Evolutionary conservation across 2,797 vertebrate genomes (phyloP).

Genomic region (Alcedo quadribrachys): DNA sequence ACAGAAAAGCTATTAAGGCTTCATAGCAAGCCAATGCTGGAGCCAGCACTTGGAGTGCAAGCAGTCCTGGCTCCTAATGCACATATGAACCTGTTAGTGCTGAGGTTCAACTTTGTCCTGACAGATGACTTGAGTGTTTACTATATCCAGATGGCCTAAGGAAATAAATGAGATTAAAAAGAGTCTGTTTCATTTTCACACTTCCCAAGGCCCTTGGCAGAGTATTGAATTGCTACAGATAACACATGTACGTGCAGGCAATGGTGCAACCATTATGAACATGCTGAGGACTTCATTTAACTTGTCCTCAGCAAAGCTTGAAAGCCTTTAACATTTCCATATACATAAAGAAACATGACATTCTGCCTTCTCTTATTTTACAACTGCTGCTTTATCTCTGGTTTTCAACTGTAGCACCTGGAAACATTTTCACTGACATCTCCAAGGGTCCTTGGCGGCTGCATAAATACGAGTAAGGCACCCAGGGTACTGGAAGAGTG

Average conservation of each 20-base stretch:
- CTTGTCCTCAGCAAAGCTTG: background rate
- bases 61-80: constrained; percentile 15
- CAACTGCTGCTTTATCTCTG: background rate
- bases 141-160: constrained; percentile 59
- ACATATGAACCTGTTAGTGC: constrained; percentile 42
- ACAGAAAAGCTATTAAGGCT: constrained; percentile 43
- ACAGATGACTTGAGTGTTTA: constrained; percentile 41
- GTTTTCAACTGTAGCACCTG: background rate
- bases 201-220: constrained; percentile 27
- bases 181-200: constrained; percentile 43
- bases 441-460: background rate
- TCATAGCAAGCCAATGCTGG: background rate
- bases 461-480: background rate
- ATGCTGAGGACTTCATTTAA: background rate
- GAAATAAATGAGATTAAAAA: constrained; percentile 64
- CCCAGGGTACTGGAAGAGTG: background rate
- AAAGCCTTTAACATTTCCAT: constrained; percentile 10
- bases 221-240: constrained; percentile 20
- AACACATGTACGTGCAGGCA: background rate
- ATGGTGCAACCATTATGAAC: background rate
- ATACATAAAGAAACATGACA: background rate
- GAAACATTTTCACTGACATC: background rate
- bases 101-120: constrained; percentile 51
- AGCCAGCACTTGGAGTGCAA: background rate
- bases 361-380: background rate